These are phyloP conservation scores for Myrmecophaga tridactyla DNA, from an alignment of 2,113 vertebrate species.

Conservation along the genomic window DNA sequence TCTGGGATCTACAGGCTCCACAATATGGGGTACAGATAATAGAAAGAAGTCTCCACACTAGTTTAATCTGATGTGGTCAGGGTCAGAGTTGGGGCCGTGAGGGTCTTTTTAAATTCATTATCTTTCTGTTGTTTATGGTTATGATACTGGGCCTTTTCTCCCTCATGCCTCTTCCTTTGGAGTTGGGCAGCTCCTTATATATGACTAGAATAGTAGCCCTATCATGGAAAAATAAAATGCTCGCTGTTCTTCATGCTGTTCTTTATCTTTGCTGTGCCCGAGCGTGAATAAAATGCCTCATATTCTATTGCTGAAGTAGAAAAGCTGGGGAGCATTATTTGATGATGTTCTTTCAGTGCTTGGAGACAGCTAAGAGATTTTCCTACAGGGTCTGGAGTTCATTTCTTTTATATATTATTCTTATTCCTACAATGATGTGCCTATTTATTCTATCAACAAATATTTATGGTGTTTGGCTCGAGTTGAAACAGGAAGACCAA, in stretches of 20 bases:
- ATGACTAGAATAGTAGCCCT: neutral
- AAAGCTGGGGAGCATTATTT: neutral
- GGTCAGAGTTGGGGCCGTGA: neutral
- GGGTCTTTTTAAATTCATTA: neutral
- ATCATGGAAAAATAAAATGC: neutral
- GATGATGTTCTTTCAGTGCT: neutral
- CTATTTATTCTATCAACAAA: conserved; percentile 19
- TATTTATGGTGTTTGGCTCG: neutral
- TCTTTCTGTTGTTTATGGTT: neutral
- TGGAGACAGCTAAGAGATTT: neutral
- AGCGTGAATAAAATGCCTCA: conserved; percentile 3
- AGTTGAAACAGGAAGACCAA: neutral
- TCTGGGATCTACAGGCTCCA: neutral
- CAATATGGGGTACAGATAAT: neutral
- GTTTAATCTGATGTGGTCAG: neutral
- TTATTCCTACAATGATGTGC: conserved; percentile 14
- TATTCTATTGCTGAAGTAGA: neutral
- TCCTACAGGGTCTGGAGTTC: neutral
- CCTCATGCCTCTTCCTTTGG: neutral
- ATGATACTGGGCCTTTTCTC: neutral
- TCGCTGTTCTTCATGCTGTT: neutral
- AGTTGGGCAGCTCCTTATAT: neutral
- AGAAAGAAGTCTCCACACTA: neutral
- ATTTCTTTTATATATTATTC: conserved; percentile 7
- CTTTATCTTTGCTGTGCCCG: neutral